A percentile compares a stretch with the other conserved stretches of the same genome.
Evolutionary conservation across 2,113 vertebrate species (phyloP).

Genomic region (Odontophorus gujanensis): DNA sequence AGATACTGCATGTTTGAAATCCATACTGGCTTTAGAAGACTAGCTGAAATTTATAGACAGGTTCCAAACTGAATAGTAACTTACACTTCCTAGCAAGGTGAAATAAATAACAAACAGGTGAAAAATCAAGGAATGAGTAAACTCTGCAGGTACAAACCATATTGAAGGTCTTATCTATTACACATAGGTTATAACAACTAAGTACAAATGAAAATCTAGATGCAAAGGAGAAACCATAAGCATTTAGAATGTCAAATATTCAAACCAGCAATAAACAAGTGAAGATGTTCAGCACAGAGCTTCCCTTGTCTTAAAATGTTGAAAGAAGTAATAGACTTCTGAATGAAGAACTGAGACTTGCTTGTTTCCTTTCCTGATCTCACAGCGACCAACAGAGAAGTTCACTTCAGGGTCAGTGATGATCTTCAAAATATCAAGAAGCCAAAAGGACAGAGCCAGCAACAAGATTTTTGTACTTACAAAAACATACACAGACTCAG

Average conservation of each 20-base stretch:
- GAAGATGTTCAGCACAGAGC: background rate
- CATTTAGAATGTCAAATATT: background rate
- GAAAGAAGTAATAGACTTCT: background rate
- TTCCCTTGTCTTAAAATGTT: background rate
- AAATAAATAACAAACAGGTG: background rate
- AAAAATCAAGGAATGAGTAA: background rate
- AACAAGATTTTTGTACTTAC: background rate
- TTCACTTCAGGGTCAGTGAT: background rate
- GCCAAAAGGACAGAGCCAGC: background rate
- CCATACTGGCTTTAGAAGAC: background rate
- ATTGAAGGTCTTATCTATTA: background rate
- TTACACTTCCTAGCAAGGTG: background rate
- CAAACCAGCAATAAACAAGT: background rate
- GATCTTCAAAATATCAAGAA: background rate
- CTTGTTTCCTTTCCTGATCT: background rate
- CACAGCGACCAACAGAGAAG: background rate
- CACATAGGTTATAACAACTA: background rate
- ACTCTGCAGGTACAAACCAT: background rate
- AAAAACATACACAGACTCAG: background rate
- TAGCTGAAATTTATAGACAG: background rate
- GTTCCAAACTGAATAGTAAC: too few species aligned
- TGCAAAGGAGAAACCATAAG: background rate
- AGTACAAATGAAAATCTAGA: background rate
- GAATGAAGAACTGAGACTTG: background rate
- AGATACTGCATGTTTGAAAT: background rate